phyloP scores from a whole-genome alignment of 2,888 invertebrate genomes.

The Notodonta ziczac region DNA sequence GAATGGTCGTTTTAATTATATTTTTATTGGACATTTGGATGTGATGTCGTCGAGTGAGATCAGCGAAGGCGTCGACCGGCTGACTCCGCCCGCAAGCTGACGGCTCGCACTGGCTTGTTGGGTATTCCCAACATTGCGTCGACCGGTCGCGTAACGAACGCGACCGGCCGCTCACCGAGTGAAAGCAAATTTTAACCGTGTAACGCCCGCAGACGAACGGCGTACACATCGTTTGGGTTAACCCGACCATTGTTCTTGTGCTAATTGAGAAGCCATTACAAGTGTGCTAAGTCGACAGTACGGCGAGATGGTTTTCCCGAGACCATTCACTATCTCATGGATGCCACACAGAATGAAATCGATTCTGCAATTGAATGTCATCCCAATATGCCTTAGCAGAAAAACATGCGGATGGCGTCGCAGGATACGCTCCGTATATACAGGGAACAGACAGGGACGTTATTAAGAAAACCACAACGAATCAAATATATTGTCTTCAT shows the following conservation, averaged over 20 bases:
- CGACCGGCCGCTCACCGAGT: slow-evolving; percentile 48
- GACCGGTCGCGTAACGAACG: slow-evolving; percentile 51
- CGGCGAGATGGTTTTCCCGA: slow-evolving; percentile 41
- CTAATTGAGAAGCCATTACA: slow-evolving; percentile 42
- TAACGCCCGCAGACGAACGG: slow-evolving; percentile 28
- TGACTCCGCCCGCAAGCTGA: slow-evolving; percentile 38
- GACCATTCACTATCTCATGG: slow-evolving; percentile 18
- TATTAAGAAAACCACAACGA: too few species aligned
- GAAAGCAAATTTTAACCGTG: slow-evolving; percentile 59
- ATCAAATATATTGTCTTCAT: background rate
- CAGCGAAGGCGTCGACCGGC: slow-evolving; percentile 22
- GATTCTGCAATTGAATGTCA: too few species aligned
- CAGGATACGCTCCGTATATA: background rate
- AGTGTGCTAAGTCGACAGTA: slow-evolving; percentile 39
- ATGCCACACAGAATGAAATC: background rate
- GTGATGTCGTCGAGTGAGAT: slow-evolving; percentile 18
- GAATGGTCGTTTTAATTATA: slow-evolving; percentile 16
- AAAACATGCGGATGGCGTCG: background rate
- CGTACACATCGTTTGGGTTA: slow-evolving; percentile 48
- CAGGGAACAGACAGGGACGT: too few species aligned
- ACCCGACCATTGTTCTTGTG: slow-evolving; percentile 46
- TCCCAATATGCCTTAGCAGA: background rate
- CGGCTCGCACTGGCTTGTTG: slow-evolving; percentile 40
- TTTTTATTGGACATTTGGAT: slow-evolving; percentile 15
- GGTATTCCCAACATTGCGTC: slow-evolving; percentile 65